Conservation (phyloP, 2,888 invertebrate genomes). For the Stenichneumon culpator region DNA sequence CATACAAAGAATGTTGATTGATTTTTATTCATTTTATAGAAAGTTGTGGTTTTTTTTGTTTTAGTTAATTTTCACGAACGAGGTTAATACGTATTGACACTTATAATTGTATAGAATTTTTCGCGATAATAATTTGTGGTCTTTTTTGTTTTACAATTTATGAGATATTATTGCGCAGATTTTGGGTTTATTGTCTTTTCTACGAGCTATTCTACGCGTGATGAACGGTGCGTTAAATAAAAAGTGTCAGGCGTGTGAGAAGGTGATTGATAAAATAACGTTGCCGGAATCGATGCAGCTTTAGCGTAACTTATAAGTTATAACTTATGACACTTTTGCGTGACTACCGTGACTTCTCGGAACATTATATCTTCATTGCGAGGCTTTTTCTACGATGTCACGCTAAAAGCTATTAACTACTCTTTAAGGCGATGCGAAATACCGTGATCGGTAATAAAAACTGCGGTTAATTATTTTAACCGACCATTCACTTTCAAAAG, state of each 20-base stretch:
- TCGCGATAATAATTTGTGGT: constrained; percentile 32
- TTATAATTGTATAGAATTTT: constrained; percentile 25
- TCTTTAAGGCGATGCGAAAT: not conserved
- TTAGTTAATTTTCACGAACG: constrained; percentile 32
- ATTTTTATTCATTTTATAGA: constrained; percentile 44
- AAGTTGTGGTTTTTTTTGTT: constrained; percentile 38
- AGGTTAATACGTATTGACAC: constrained; percentile 27
- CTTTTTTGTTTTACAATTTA: constrained; percentile 19
- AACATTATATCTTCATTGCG: constrained; percentile 20
- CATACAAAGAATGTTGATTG: constrained; percentile 4
- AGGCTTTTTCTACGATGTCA: constrained; percentile 6
- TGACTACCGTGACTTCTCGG: not conserved
- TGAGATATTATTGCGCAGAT: constrained; percentile 55
- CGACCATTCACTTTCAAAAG: not conserved
- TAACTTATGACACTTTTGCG: not conserved
- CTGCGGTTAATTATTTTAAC: not conserved
- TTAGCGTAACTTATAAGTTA: not conserved
- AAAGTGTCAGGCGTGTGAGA: not conserved
- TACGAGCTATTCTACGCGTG: constrained; percentile 44
- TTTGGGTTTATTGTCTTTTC: constrained; percentile 61
- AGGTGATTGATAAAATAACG: constrained; percentile 1
- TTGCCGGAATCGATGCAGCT: not conserved
- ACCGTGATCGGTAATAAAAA: not conserved
- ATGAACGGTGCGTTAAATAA: not conserved
- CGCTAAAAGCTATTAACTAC: constrained; percentile 7